Evolutionary conservation across 1,140 invertebrate species (phyloP).

Genomic region (Cylas formicarius): DNA sequence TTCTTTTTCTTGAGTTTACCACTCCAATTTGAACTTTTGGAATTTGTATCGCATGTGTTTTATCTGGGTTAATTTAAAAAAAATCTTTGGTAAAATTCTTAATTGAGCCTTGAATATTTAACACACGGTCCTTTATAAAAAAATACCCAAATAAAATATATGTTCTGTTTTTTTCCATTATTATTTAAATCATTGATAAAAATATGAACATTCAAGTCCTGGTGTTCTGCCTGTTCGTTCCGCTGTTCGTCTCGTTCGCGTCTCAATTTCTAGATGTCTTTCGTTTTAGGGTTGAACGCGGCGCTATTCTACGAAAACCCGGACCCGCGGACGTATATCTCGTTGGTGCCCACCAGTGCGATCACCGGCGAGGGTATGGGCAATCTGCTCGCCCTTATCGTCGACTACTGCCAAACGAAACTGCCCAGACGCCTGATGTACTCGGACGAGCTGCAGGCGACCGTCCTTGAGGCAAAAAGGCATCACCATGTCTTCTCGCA

Average conservation of each 20-base stretch:
- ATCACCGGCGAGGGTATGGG: conserved; percentile 97
- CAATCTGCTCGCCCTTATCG: conserved; percentile 89
- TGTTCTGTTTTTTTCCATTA: conserved; percentile 2
- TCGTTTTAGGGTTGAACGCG: conserved; percentile 64
- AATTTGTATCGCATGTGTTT: too few species aligned
- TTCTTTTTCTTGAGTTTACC: too few species aligned
- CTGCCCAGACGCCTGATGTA: conserved; percentile 87
- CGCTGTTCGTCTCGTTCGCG: not conserved
- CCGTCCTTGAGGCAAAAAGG: conserved; percentile 88
- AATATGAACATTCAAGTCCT: too few species aligned
- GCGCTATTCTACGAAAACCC: conserved; percentile 94
- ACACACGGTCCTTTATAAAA: too few species aligned
- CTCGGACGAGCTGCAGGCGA: conserved; percentile 90
- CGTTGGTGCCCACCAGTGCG: conserved; percentile 95
- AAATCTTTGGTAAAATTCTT: too few species aligned
- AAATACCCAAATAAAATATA: too few species aligned
- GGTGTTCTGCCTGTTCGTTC: too few species aligned
- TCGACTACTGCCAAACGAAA: conserved; percentile 85
- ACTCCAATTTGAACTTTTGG: too few species aligned
- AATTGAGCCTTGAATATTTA: too few species aligned
- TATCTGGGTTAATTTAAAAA: too few species aligned
- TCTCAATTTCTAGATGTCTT: not conserved
- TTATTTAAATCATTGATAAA: not conserved
- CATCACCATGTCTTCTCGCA: not conserved
- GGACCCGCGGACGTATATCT: conserved; percentile 86